Evolutionary conservation across 2,888 invertebrate species (phyloP).

Genomic region (Parnassius orleans): DNA sequence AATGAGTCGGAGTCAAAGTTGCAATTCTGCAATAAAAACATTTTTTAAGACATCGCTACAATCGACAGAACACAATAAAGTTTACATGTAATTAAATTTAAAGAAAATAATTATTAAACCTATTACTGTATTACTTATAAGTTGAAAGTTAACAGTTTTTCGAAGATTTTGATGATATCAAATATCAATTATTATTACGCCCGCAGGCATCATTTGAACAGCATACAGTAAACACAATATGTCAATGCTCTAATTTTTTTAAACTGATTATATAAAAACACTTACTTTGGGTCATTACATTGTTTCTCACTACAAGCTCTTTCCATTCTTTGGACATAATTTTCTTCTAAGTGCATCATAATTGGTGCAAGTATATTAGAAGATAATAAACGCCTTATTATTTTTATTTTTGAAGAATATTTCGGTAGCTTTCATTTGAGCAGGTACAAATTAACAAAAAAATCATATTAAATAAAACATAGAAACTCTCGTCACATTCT

Average conservation of each 20-base stretch:
- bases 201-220: too few relatives aligned
- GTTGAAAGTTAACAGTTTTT: neutral
- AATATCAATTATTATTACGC: too few relatives aligned
- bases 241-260: too few relatives aligned
- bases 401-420: conserved; percentile 11
- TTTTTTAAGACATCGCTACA: neutral
- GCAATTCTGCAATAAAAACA: conserved; percentile 4
- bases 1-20: conserved; percentile 7
- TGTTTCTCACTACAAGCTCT: conserved; percentile 1
- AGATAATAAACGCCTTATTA: neutral
- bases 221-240: too few relatives aligned
- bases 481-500: conserved; percentile 37
- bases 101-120: neutral
- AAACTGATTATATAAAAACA: neutral
- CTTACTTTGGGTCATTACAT: neutral
- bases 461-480: conserved; percentile 32
- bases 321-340: conserved; percentile 12
- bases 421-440: conserved; percentile 40
- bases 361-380: conserved; percentile 4
- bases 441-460: conserved; percentile 60
- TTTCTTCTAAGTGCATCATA: conserved; percentile 19
- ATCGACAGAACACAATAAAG: conserved; percentile 1
- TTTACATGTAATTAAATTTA: neutral
- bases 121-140: conserved; percentile 4
- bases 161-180: too few relatives aligned